These are phyloP conservation scores for Catamblyrhynchus diadema DNA, from an alignment of 2,797 vertebrate genomes.

Conservation along the genomic window DNA sequence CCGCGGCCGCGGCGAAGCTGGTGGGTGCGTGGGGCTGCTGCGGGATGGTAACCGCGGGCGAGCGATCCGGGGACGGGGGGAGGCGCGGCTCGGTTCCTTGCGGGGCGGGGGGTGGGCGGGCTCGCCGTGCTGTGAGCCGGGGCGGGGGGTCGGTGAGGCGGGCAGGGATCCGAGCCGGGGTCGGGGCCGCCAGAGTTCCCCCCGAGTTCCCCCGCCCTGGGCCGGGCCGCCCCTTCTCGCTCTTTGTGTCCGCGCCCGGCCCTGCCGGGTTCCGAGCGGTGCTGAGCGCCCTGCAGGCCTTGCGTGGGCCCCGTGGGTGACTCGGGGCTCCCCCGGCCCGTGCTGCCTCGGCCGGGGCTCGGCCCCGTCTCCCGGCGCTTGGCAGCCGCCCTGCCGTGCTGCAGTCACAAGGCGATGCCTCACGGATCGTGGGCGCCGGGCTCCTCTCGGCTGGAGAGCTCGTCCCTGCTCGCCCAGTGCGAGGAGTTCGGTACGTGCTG, in stretches of 20 bases:
- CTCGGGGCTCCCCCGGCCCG: no score
- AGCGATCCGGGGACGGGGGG: accelerated
- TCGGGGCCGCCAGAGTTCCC: background rate
- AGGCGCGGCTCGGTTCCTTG: background rate
- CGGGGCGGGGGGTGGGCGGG: no score
- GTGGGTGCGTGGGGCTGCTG: accelerated
- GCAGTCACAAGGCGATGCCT: background rate
- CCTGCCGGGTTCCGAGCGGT: background rate
- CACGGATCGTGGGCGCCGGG: background rate
- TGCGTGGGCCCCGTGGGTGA: background rate
- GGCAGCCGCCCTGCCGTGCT: background rate
- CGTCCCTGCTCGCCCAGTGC: no score
- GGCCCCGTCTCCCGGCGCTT: background rate
- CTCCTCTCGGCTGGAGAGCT: background rate
- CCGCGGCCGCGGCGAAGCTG: background rate
- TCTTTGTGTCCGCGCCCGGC: constrained; percentile 25
- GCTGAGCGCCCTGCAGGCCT: background rate
- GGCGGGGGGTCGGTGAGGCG: background rate
- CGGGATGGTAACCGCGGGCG: background rate
- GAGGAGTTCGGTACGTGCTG: background rate
- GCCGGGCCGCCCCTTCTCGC: background rate
- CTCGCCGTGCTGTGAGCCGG: background rate
- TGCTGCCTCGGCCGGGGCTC: background rate
- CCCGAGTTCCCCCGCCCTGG: no score
- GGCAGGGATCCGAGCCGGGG: background rate